Conservation (phyloP, 64 coral and sea anemone species). For the Actinia tenebrosa region DNA sequence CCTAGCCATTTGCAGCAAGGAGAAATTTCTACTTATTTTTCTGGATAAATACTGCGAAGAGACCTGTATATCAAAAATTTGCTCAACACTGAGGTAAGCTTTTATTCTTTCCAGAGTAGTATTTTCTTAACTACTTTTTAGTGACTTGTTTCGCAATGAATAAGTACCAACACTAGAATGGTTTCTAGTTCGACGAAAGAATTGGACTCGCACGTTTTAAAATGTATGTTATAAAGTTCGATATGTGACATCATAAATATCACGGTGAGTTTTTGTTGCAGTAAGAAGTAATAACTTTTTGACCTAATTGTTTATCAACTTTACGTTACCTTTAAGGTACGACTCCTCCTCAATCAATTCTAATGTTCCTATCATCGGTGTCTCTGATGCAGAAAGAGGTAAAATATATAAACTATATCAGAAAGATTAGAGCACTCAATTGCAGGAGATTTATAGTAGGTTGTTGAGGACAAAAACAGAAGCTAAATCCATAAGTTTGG, state of each 20-base stretch:
- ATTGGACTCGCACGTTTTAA: too few species aligned
- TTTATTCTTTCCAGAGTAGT: background rate
- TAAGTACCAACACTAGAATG: too few species aligned
- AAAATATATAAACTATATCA: background rate
- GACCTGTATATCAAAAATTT: constrained; percentile 32
- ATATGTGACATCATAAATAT: too few species aligned
- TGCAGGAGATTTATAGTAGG: too few species aligned
- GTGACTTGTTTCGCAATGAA: too few species aligned
- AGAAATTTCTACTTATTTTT: constrained; percentile 42
- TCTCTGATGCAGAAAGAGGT: background rate
- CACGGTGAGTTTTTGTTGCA: too few species aligned
- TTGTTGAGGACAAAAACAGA: too few species aligned
- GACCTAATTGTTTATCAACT: background rate
- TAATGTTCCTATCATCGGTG: constrained; percentile 35
- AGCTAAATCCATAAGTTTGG: too few species aligned
- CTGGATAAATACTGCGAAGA: constrained; percentile 37
- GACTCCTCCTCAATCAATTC: constrained; percentile 37
- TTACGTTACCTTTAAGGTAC: background rate
- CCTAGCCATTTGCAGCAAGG: constrained; percentile 23
- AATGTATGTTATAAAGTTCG: too few species aligned
- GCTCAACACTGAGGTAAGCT: constrained; percentile 24
- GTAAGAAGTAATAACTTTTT: too few species aligned
- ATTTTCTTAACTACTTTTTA: background rate
- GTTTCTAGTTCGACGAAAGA: too few species aligned
- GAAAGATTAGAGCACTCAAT: too few species aligned